Percentiles rank a stretch among this genome's conserved stretches.
Conservation (phyloP, 2,888 invertebrate species). For the Timandra comae region DNA sequence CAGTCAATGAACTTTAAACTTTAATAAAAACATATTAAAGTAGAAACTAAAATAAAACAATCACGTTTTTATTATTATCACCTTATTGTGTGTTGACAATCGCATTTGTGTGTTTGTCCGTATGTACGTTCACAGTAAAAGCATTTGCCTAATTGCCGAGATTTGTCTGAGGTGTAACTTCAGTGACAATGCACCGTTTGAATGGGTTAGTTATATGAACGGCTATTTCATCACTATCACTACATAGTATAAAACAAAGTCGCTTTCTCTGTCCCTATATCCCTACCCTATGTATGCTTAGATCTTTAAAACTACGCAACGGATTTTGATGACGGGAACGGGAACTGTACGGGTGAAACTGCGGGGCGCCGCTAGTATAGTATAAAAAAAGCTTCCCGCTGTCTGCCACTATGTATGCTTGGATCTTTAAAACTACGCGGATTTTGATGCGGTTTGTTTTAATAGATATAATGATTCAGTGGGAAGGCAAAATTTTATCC, state of each 20-base stretch:
- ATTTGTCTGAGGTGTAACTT: conserved; percentile 43
- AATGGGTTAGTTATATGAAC: conserved; percentile 3
- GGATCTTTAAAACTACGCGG: not conserved
- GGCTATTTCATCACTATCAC: not conserved
- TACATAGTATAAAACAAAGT: not conserved
- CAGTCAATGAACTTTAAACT: too few relatives aligned
- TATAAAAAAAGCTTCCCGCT: too few relatives aligned
- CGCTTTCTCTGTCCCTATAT: not conserved
- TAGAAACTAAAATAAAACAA: too few relatives aligned
- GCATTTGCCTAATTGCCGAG: conserved; percentile 48
- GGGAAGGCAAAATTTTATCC: too few relatives aligned
- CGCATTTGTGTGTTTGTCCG: conserved; percentile 6
- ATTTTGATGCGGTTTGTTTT: not conserved
- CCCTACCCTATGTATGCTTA: too few relatives aligned
- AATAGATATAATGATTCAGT: too few relatives aligned
- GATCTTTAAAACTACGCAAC: too few relatives aligned
- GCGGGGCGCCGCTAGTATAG: too few relatives aligned
- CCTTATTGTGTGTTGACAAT: conserved; percentile 1
- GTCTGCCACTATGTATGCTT: too few relatives aligned
- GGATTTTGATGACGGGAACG: too few relatives aligned
- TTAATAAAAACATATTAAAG: too few relatives aligned
- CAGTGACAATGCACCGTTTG: conserved; percentile 6
- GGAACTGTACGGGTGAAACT: too few relatives aligned
- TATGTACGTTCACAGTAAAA: conserved; percentile 32
- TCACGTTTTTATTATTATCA: conserved; percentile 11